A percentile compares a stretch with the other conserved stretches of the same genome.
Conservation (phyloP, 2,113 vertebrate species). For the Heptranchias perlo region DNA sequence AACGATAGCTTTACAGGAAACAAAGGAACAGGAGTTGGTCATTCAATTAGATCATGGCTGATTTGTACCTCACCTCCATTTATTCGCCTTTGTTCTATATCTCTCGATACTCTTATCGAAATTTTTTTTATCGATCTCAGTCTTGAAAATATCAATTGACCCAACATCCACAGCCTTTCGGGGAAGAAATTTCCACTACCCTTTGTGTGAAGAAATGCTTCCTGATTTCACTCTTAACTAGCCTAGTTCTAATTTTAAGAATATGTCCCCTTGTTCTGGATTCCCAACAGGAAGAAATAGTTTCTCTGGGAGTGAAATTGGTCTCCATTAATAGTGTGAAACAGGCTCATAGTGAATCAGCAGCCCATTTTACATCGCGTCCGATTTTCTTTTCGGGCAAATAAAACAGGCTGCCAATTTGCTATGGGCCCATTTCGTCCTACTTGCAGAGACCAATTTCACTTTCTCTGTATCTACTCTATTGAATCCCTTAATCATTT, state of each 20-base stretch:
- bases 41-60: not conserved
- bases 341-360: too few relatives aligned
- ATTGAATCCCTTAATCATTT: too few relatives aligned
- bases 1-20: too few relatives aligned
- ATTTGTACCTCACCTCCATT: not conserved
- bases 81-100: not conserved
- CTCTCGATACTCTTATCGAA: not conserved
- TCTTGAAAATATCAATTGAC: not conserved
- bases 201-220: not conserved
- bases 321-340: too few relatives aligned
- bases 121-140: not conserved
- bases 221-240: not conserved
- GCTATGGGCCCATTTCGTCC: too few relatives aligned
- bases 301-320: too few relatives aligned
- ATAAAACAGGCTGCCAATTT: too few relatives aligned
- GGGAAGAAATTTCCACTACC: not conserved
- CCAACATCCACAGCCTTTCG: not conserved
- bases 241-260: not conserved
- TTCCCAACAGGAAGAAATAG: too few relatives aligned
- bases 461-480: too few relatives aligned
- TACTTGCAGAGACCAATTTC: too few relatives aligned
- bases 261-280: not conserved
- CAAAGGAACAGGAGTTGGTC: not conserved
- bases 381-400: too few relatives aligned
- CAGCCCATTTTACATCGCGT: too few relatives aligned